Percentiles rank a stretch among this genome's conserved stretches.
Conservation (phyloP, 2,113 vertebrate species). For the Excalfactoria chinensis region DNA sequence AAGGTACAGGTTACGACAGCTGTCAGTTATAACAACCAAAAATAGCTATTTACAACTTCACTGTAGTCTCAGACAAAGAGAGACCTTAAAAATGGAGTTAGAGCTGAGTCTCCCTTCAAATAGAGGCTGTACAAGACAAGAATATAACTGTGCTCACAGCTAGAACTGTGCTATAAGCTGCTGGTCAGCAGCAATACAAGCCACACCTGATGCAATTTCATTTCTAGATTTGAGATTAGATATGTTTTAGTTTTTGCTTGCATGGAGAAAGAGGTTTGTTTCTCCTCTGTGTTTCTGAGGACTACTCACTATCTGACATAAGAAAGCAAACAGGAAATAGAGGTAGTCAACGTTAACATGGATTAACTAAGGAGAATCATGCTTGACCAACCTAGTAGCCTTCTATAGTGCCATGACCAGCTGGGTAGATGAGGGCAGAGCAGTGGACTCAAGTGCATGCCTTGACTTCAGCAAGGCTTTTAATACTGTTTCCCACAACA, state of each 20-base stretch:
- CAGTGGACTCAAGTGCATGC: neutral
- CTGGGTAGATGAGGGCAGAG: neutral
- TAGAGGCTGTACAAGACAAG: neutral
- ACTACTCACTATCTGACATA: neutral
- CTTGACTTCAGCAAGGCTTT: neutral
- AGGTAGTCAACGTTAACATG: neutral
- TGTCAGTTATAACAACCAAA: neutral
- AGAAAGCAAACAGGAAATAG: neutral
- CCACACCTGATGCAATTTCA: fast-evolving
- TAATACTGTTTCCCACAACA: neutral
- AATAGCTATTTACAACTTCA: neutral
- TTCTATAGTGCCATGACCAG: neutral
- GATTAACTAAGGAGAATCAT: neutral
- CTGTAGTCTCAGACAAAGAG: neutral
- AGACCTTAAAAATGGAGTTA: neutral
- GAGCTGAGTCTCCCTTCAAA: neutral
- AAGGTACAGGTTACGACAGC: neutral
- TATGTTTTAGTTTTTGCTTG: neutral
- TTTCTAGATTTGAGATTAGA: neutral
- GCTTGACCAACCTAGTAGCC: neutral
- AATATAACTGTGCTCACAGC: neutral
- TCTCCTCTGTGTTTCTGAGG: neutral
- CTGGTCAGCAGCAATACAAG: neutral
- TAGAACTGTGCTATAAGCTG: neutral
- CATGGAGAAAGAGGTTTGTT: neutral